These are phyloP conservation scores for Etheostoma spectabile DNA, from an alignment of 2,113 vertebrate genomes.

Conservation along the genomic window DNA sequence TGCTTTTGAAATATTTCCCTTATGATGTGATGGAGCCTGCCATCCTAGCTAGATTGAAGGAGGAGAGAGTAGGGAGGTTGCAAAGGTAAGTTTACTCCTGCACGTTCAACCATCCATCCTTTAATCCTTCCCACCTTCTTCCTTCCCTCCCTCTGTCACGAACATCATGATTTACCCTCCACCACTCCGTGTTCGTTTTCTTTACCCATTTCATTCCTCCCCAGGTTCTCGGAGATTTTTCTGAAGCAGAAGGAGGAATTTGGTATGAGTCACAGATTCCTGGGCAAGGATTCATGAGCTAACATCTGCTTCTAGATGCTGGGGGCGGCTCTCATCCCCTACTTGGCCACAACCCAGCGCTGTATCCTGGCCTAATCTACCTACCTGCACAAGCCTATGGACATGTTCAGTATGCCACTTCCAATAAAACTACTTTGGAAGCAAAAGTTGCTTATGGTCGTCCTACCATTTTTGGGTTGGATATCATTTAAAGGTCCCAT, in stretches of 20 bases:
- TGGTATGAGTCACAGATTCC: slow-evolving; percentile 73
- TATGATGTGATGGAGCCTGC: slow-evolving; percentile 38
- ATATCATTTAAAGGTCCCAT: neutral
- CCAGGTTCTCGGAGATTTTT: slow-evolving; percentile 25
- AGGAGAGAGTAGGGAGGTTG: neutral
- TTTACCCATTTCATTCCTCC: slow-evolving; percentile 7
- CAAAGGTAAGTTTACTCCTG: slow-evolving; percentile 22
- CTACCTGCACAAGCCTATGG: slow-evolving; percentile 9
- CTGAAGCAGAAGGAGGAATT: slow-evolving; percentile 28
- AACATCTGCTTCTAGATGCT: slow-evolving; percentile 77
- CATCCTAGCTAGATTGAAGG: slow-evolving; percentile 26
- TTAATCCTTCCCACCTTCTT: slow-evolving; percentile 38
- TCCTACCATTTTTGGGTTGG: neutral
- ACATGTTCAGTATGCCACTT: slow-evolving; percentile 1
- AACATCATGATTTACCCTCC: slow-evolving; percentile 34
- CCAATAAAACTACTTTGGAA: neutral
- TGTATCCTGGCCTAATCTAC: slow-evolving; percentile 26
- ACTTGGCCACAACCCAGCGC: slow-evolving; percentile 53
- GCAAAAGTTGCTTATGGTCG: neutral
- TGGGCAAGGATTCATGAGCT: slow-evolving; percentile 52
- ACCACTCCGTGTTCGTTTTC: neutral
- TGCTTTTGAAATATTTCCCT: slow-evolving; percentile 51
- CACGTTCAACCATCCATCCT: slow-evolving; percentile 27
- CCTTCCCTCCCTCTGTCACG: slow-evolving; percentile 36
- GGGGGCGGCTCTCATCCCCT: slow-evolving; percentile 45